Base-by-base conservation (phyloP, 2,113 vertebrate species). In the Datnioides undecimradiatus region DNA sequence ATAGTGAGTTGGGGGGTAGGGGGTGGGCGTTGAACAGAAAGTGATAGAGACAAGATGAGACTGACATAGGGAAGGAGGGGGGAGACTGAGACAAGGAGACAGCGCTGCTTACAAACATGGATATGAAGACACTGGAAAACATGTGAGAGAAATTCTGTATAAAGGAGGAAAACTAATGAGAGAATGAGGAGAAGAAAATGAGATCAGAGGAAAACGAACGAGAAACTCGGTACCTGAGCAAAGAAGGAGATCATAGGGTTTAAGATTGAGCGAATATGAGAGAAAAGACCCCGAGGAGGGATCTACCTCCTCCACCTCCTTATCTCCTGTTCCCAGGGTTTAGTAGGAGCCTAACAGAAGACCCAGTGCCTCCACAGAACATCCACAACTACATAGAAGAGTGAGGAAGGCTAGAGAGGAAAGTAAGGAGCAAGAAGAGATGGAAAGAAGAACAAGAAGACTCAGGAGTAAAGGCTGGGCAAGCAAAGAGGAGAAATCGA, bases 321-420 rank as follows among this genome's bases (percentile, higher is more conserved):
- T 84, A 86, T 86, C 86, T 75, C 54, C 72, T 71, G 75, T 74
- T 88, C 83, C 55, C 74, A 80, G 83, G 78, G 81, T 86, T 82
- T 77, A 84, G 54, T 21, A 52, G 40, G 48, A 57, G 76, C 41
- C 45, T 72, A 55, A 63, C 25, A 71, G 45, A 69, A 70, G 74
- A 79, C 57, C 57, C 38, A 1, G 14, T 4, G 58, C 77, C 73
- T 68, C 29, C 12, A 33, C 2, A 21, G 25, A 81, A 62, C 55
- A 25, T 68, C 66, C 59, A 63, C 63, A 68, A 17, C 62, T 52
- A 7, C 8, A 40, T 2, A 51, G 16, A 48, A 54, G 19, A 68
- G 59, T 2, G 16, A 8, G 36, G 62, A 46, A 41, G 8, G 34
- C 46, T 6, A 19, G 45, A 57, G 59, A 70, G 52, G 10, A 68